Conservation (phyloP, 2,888 invertebrate species). For the Carterocephalus palaemon region DNA sequence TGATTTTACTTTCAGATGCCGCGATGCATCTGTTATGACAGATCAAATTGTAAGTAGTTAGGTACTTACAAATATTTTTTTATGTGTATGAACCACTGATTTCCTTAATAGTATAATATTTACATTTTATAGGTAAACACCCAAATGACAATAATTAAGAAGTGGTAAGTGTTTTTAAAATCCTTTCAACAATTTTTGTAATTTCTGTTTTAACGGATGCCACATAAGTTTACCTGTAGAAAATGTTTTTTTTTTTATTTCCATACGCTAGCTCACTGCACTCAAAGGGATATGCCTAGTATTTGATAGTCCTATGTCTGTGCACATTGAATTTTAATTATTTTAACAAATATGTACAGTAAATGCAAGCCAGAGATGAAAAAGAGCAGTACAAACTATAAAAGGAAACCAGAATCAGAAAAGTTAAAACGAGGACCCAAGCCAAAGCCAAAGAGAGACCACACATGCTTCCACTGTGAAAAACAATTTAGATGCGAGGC, state of each 20-base stretch:
- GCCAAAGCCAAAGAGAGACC: slow-evolving; percentile 77
- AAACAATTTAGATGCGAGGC: slow-evolving; percentile 81
- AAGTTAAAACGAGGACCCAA: slow-evolving; percentile 80
- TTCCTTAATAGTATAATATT: slow-evolving; percentile 11
- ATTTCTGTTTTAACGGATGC: too few species aligned
- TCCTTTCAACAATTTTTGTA: neutral
- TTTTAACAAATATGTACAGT: slow-evolving; percentile 45
- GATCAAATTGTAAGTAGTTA: slow-evolving; percentile 61
- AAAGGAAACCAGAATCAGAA: slow-evolving; percentile 76
- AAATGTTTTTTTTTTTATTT: too few species aligned
- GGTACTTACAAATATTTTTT: neutral
- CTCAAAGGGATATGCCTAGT: too few species aligned
- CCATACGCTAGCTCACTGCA: too few species aligned
- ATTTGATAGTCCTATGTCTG: too few species aligned
- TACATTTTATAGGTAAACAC: slow-evolving; percentile 46
- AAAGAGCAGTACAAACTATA: slow-evolving; percentile 65
- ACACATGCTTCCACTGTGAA: slow-evolving; percentile 78
- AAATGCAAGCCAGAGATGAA: slow-evolving; percentile 57
- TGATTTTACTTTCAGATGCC: slow-evolving; percentile 51
- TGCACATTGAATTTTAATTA: too few species aligned
- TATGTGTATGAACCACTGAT: neutral
- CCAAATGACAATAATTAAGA: slow-evolving; percentile 57
- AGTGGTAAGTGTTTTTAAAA: slow-evolving; percentile 47
- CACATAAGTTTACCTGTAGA: too few species aligned
- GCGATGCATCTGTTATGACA: slow-evolving; percentile 79